phyloP scores from a whole-genome alignment of 2,113 vertebrate genomes.

The Melierax canorus region DNA sequence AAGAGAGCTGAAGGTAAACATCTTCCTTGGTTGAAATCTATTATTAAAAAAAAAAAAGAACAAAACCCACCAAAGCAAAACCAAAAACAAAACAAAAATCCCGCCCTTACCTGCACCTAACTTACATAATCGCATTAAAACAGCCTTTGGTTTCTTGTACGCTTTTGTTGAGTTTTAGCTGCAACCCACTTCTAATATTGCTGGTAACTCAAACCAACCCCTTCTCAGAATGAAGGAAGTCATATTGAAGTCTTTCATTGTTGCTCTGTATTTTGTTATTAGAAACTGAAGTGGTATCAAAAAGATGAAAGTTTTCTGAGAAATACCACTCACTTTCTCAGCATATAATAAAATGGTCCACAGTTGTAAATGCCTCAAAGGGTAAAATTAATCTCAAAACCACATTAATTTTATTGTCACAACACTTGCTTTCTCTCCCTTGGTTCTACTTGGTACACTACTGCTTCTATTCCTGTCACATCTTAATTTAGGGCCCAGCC shows the following conservation, averaged over 20 bases:
- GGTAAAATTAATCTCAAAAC: not conserved
- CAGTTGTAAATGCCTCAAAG: not conserved
- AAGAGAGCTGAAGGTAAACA: not conserved
- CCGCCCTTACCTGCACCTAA: not conserved
- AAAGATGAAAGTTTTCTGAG: not conserved
- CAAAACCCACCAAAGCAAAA: not conserved
- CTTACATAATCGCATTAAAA: not conserved
- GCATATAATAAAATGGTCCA: not conserved
- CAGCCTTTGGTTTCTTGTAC: not conserved
- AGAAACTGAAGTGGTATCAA: not conserved
- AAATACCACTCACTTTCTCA: not conserved
- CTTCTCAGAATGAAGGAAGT: not conserved
- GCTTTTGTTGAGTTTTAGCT: not conserved
- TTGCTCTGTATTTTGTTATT: not conserved
- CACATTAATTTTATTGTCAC: not conserved
- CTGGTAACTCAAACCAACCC: conserved; percentile 8
- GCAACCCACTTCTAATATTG: not conserved
- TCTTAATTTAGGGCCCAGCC: not conserved
- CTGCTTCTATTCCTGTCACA: not conserved
- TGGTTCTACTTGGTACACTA: not conserved
- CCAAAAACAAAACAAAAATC: not conserved
- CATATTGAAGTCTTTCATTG: not conserved
- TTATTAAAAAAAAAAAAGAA: not conserved
- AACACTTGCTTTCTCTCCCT: not conserved
- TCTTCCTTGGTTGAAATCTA: not conserved